These are phyloP conservation scores for Suillia variegata DNA, from an alignment of 2,888 invertebrate genomes.

Conservation along the genomic window DNA sequence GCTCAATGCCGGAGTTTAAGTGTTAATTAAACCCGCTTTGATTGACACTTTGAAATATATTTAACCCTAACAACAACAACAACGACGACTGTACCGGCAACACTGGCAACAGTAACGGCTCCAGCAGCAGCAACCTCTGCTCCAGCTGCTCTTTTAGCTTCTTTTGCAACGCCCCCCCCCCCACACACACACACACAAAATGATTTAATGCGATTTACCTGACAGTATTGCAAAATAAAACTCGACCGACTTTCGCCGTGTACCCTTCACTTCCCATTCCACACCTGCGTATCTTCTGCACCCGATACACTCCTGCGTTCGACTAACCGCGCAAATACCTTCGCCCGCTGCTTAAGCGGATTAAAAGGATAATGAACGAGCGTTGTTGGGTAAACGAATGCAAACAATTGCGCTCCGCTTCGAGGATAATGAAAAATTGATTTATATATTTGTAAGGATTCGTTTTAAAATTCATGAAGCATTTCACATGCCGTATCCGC, in stretches of 20 bases:
- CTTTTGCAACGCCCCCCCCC: too few species aligned
- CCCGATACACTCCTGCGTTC: too few species aligned
- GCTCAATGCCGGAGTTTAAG: constrained; percentile 17
- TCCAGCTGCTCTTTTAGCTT: too few species aligned
- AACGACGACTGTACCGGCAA: background rate
- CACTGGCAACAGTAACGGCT: background rate
- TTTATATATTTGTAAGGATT: background rate
- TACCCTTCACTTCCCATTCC: too few species aligned
- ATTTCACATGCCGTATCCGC: background rate
- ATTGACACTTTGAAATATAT: constrained; percentile 32
- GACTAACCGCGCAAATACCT: background rate
- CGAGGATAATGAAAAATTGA: constrained; percentile 1
- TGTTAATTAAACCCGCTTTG: constrained; percentile 39
- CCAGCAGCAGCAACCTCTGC: too few species aligned
- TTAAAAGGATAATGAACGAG: background rate
- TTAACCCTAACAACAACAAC: constrained; percentile 2
- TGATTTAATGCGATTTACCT: background rate
- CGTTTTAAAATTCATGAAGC: background rate
- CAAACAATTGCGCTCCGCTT: background rate
- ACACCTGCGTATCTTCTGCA: too few species aligned
- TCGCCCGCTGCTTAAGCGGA: background rate
- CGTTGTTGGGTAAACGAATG: background rate
- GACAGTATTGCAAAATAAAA: background rate
- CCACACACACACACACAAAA: constrained; percentile 13
- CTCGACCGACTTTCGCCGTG: too few species aligned